Evolutionary conservation across 2,888 invertebrate species (phyloP), one percentile per base, ranked within the genome.

Genomic region (Eupithecia exiguata): DNA sequence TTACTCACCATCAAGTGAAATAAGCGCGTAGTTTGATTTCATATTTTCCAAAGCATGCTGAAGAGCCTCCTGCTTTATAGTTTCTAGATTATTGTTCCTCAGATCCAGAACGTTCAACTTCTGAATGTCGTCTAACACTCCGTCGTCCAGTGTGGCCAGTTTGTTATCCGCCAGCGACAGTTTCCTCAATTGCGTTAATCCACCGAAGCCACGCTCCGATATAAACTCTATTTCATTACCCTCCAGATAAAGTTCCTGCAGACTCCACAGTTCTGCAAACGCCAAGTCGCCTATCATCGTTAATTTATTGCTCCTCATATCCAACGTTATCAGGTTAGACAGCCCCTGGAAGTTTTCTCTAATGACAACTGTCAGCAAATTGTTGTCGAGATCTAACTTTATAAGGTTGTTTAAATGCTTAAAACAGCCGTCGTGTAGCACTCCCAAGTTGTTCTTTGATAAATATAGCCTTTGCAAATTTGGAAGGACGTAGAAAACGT

Each of bases 391-490:
- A 88, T 98, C 97, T 77, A 99, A 93, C 83, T 96, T 97, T 74
- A 97, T 95, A 73, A 99, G 94, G 82, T 97, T 96, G 49, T 95
- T 95, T 84, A 97, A 91, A 83, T 97, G 96, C 81, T 95, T 95
- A 88, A 97, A 98, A 69, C 99, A 97, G 74, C 97, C 97, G 72
- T 98, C 98, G 84, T 99, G 98, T 62, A 98, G 93, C 14, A 96
- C 95, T 80, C 97, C 97, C 77, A 99, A 95, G 84, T 96, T 96
- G 89, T 99, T 99, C 86, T 97, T 97, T 83, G 98, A 97, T 72
- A 99, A 93, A 85, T 96, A 96, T 74, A 99, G 95, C 78, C 96
- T 96, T 83, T 96, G 96, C 80, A 97, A 91, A 78, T 95, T 95
- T 0, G 97, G 97, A 43, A 97, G 91, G 84, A 97, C 96, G 73